A percentile compares a stretch with the other conserved stretches of the same genome.
These are phyloP conservation scores for Achatina immaculata DNA, from an alignment of 1,140 invertebrate species.

Conservation along the genomic window DNA sequence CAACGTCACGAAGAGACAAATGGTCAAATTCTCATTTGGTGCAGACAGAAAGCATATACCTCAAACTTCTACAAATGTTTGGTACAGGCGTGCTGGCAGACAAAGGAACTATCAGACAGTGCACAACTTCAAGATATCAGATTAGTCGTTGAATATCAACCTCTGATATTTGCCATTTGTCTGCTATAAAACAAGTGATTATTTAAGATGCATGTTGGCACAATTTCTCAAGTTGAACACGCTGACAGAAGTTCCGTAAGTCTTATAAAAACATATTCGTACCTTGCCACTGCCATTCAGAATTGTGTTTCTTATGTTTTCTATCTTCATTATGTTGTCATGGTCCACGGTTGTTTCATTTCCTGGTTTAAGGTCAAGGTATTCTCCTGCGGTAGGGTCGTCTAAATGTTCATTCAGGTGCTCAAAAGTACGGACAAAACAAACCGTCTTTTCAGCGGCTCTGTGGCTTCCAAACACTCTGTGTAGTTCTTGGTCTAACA, in stretches of 20 bases:
- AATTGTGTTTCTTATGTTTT: constrained; percentile 41
- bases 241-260: too few species aligned
- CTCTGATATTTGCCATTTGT: too few species aligned
- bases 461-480: constrained; percentile 49
- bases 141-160: too few species aligned
- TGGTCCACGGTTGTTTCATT: constrained; percentile 38
- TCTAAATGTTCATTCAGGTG: constrained; percentile 48
- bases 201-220: too few species aligned
- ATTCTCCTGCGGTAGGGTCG: constrained; percentile 51
- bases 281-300: too few species aligned
- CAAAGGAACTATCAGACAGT: constrained; percentile 81
- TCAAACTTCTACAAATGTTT: constrained; percentile 78
- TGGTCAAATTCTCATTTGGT: constrained; percentile 51
- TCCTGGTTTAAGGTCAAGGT: constrained; percentile 43
- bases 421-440: constrained; percentile 51
- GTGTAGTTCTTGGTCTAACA: constrained; percentile 57
- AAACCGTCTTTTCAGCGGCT: constrained; percentile 46
- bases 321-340: constrained; percentile 31
- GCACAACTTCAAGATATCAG: constrained; percentile 85
- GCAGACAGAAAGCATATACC: constrained; percentile 75
- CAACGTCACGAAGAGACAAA: constrained; percentile 51
- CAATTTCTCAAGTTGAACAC: too few species aligned
- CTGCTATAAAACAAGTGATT: too few species aligned
- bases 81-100: constrained; percentile 72
- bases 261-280: too few species aligned